Base-by-base conservation (phyloP, 2,113 vertebrate genomes). In the Lophotis ruficrista region DNA sequence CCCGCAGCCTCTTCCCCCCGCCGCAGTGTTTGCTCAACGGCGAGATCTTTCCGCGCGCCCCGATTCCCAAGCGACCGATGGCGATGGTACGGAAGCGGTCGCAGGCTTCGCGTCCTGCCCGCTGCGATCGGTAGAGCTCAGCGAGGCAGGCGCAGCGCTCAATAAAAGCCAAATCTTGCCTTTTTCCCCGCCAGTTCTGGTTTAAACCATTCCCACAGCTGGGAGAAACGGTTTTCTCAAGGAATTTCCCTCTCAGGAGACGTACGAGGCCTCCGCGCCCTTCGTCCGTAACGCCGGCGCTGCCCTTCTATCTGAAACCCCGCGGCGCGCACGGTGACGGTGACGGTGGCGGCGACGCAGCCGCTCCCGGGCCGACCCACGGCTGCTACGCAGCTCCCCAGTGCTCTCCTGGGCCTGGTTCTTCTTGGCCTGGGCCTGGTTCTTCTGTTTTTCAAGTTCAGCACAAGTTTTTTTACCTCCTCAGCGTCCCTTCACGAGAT, bases 41-140 rank as follows among this genome's bases (percentile, higher is more conserved):
- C 17, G 11, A 37, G 71, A 64, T 21, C 72, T 53, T 71, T 66
- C 31, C 3, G 27, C 28, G 53, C 3, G 15, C 22, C 35, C 41
- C 30, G 21, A 18, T 14, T 31, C 14, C 57, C 48, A 14, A 14
- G 47, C 33, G 6, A 41, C 25, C 62, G 13, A 14, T 6, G 47
- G 84, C 24, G 9, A 31, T 3, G 33, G 43, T 2, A 4, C 2
- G 70, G 48, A 3, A 27, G 25, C 4, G 14, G 6, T 37, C 16
- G 20, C 33, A 14, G 27, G 47, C 35, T 25, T 22, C 8, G 14
- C 37, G 17, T 19, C 13, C 5, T 6, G 53, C 68, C 54, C 3
- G 62, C 7, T 71, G 53, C 14, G 4, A 4, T 1, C 4, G 15
- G 0, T 0, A 11, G 37, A 16, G 62, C 1, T 15, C 22, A 7